Evolutionary conservation across 2,888 invertebrate genomes (phyloP).

Genomic region (Cinara cedri): DNA sequence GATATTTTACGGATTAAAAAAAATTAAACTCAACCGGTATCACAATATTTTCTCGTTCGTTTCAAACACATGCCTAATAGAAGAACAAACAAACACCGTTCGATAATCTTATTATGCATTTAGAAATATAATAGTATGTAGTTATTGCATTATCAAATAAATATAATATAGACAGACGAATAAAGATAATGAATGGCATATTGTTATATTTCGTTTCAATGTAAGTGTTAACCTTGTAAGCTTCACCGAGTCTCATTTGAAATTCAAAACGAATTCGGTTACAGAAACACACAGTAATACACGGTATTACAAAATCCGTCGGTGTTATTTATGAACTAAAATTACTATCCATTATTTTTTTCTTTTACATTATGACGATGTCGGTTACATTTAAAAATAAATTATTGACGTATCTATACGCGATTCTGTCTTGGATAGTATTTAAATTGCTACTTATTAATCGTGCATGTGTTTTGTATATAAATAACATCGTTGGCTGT

Average conservation of each 20-base stretch:
- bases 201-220: not conserved
- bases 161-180: not conserved
- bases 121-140: not conserved
- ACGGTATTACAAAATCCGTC: not conserved
- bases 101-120: no score
- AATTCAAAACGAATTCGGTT: slow-evolving; percentile 23
- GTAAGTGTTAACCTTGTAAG: slow-evolving; percentile 11
- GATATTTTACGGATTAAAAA: no score
- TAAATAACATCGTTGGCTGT: no score
- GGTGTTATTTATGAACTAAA: no score
- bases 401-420: no score
- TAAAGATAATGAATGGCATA: not conserved
- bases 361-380: not conserved
- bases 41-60: no score
- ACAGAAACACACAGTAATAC: not conserved
- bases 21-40: no score
- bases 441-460: no score
- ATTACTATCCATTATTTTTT: not conserved
- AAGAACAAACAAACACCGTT: no score
- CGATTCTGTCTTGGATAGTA: no score
- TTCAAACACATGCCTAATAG: no score
- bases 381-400: not conserved
- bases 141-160: not conserved
- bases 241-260: not conserved
- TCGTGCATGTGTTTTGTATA: no score